Evolutionary conservation across 2,113 vertebrate species (phyloP).

Genomic region (Alaudala cheleensis): DNA sequence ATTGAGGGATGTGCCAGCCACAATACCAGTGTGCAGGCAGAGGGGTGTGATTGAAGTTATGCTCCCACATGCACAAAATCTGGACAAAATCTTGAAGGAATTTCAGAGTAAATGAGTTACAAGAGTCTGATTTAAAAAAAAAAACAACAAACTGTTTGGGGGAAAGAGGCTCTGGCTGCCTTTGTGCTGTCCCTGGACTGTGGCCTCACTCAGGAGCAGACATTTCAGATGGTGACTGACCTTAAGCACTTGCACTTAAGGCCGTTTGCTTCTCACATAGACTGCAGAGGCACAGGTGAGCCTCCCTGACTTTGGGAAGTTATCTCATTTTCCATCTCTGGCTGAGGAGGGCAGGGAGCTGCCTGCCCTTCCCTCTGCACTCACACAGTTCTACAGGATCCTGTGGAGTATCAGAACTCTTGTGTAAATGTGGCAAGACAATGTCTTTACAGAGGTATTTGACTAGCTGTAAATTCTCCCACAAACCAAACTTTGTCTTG

Average conservation of each 20-base stretch:
- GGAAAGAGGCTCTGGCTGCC: not conserved
- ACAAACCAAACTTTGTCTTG: not conserved
- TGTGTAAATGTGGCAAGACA: not conserved
- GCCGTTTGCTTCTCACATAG: not conserved
- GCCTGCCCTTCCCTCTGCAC: not conserved
- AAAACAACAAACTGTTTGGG: not conserved
- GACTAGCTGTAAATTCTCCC: not conserved
- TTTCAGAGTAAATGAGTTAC: not conserved
- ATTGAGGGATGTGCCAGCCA: not conserved
- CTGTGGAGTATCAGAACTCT: not conserved
- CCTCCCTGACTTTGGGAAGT: not conserved
- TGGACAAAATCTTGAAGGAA: not conserved
- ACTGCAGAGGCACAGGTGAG: not conserved
- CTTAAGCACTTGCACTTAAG: not conserved
- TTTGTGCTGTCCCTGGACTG: not conserved
- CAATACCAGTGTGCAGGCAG: not conserved
- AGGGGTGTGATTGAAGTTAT: not conserved
- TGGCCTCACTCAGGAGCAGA: not conserved
- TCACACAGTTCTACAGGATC: rapidly evolving
- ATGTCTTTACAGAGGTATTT: not conserved
- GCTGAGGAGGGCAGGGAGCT: not conserved
- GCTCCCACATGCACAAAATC: not conserved
- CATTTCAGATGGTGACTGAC: not conserved
- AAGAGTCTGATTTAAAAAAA: not conserved
- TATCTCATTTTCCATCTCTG: not conserved